Evolutionary conservation across 2,888 invertebrate genomes (phyloP).

Genomic region (Tetheella fluctuosa): DNA sequence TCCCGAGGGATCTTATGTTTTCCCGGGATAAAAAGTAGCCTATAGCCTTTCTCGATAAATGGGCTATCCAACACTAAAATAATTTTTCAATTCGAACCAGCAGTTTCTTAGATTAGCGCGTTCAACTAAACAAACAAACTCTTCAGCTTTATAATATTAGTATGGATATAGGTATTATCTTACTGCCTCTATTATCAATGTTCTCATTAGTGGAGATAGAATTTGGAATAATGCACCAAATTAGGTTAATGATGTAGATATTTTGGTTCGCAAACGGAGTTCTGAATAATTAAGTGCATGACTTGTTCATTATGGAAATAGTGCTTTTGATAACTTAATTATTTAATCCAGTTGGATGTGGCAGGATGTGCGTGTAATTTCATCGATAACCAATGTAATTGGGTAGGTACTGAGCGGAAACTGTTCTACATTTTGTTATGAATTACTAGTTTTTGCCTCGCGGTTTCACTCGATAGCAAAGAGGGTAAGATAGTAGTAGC

Average conservation of each 20-base stretch:
- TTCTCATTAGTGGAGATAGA: constrained; percentile 39
- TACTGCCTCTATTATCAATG: constrained; percentile 26
- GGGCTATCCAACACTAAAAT: no score
- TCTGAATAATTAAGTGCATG: constrained; percentile 45
- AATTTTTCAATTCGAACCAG: no score
- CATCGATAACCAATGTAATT: constrained; percentile 19
- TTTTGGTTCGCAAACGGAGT: constrained; percentile 40
- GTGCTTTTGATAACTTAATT: constrained; percentile 17
- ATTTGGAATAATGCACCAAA: constrained; percentile 41
- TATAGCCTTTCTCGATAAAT: no score
- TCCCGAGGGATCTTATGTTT: no score
- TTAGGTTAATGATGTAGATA: constrained; percentile 52
- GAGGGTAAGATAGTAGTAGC: no score
- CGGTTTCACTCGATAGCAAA: no score
- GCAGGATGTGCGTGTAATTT: constrained; percentile 1
- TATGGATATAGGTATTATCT: neutral
- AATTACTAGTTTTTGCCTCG: no score
- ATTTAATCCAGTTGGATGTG: constrained; percentile 14
- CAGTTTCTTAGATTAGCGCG: no score
- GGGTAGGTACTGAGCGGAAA: neutral
- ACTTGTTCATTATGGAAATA: constrained; percentile 44
- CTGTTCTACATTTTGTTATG: no score
- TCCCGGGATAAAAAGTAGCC: no score
- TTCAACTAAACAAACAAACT: no score
- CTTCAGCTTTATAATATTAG: no score